Percentiles rank a stretch among this genome's conserved stretches.
Conservation (phyloP, 2,888 invertebrate species). For the Allygus modestus region DNA sequence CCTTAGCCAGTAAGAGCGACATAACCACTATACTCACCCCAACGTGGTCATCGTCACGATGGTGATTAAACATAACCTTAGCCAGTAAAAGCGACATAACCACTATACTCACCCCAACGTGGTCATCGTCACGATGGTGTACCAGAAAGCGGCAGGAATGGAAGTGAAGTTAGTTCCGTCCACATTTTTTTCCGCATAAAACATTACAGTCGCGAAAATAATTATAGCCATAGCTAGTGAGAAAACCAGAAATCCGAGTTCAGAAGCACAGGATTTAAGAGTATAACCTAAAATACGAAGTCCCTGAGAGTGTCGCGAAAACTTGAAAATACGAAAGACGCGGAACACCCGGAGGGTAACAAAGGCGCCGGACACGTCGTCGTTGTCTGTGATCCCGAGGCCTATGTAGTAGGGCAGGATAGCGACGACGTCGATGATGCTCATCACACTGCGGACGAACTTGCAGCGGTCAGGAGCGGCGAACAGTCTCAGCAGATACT, state of each 20-base stretch:
- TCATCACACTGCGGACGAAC: conserved; percentile 99
- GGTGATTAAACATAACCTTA: too few relatives aligned
- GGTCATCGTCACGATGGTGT: conserved; percentile 99
- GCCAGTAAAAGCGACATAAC: too few relatives aligned
- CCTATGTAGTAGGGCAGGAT: conserved; percentile 99
- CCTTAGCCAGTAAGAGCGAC: too few relatives aligned
- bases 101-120: conserved; percentile 98
- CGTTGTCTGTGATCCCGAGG: conserved; percentile 97
- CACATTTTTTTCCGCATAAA: conserved; percentile 99
- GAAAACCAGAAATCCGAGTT: conserved; percentile 99
- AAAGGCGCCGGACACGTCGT: conserved; percentile 99
- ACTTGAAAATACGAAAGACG: conserved; percentile 99
- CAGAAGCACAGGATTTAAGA: conserved; percentile 98
- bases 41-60: too few relatives aligned
- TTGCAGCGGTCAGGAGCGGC: conserved; percentile 99
- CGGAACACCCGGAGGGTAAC: conserved; percentile 99
- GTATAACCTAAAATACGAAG: conserved; percentile 99
- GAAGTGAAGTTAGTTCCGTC: conserved; percentile 98
- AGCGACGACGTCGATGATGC: conserved; percentile 99
- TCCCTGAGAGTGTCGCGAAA: conserved; percentile 99
- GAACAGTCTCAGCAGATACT: conserved; percentile 95
- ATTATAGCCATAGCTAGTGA: conserved; percentile 99
- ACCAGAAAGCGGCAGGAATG: conserved; percentile 99
- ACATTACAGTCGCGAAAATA: conserved; percentile 99
- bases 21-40: too few relatives aligned